phyloP scores from a whole-genome alignment of 2,113 vertebrate species.

The Isurus oxyrinchus region DNA sequence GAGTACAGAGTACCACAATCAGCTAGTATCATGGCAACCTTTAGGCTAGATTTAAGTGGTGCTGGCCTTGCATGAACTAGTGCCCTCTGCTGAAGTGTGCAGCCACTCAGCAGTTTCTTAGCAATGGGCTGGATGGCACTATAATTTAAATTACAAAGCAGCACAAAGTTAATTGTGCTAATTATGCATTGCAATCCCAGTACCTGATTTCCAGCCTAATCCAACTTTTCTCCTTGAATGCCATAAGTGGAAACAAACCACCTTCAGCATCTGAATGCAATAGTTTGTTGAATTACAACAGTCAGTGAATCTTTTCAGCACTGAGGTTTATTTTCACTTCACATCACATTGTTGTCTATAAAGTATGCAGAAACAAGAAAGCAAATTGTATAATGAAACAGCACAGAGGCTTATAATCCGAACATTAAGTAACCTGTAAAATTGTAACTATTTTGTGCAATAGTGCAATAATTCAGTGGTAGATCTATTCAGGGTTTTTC shows the following conservation, averaged over 20 bases:
- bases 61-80: background rate
- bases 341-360: slow-evolving; percentile 6
- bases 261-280: background rate
- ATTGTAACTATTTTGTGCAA: background rate
- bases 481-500: background rate
- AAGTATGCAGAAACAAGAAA: background rate
- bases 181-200: background rate
- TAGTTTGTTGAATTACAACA: background rate
- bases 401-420: background rate
- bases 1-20: no score
- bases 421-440: background rate
- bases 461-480: slow-evolving; percentile 3
- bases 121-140: background rate
- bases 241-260: background rate
- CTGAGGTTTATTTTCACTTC: slow-evolving; percentile 30
- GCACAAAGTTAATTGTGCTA: background rate
- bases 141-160: background rate
- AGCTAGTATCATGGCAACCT: no score
- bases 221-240: background rate
- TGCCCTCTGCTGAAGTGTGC: no score
- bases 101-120: background rate
- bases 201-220: background rate
- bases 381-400: background rate
- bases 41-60: background rate
- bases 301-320: background rate